phyloP scores from a whole-genome alignment of 2,888 invertebrate genomes.

The Myopa testacea region DNA sequence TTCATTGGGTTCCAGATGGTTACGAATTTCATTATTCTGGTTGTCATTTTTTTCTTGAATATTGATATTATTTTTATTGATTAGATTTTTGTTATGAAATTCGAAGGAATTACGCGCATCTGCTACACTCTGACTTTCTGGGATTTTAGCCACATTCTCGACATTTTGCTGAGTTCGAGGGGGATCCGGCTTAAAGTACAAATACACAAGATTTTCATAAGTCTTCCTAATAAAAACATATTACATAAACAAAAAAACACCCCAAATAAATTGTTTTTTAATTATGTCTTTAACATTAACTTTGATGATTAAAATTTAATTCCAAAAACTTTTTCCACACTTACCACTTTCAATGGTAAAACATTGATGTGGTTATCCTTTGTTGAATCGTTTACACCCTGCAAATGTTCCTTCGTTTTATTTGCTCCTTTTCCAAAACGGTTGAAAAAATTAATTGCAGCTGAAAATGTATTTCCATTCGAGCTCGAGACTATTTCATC shows the following conservation, averaged over 20 bases:
- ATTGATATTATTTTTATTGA: conserved; percentile 46
- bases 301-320: neutral
- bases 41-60: conserved; percentile 36
- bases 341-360: conserved; percentile 47
- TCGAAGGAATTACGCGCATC: conserved; percentile 34
- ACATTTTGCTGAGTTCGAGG: conserved; percentile 38
- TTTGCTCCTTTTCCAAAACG: conserved; percentile 50
- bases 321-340: conserved; percentile 12
- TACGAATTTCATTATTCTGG: conserved; percentile 40
- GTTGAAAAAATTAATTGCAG: conserved; percentile 49
- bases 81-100: conserved; percentile 29
- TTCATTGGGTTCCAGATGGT: conserved; percentile 51
- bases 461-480: conserved; percentile 45
- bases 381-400: conserved; percentile 21
- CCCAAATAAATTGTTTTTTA: no score
- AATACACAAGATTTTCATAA: neutral
- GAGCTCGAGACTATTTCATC: conserved; percentile 57
- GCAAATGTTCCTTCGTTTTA: conserved; percentile 27
- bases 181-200: conserved; percentile 16
- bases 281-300: no score
- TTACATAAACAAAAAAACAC: neutral
- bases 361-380: conserved; percentile 46
- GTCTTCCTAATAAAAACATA: neutral
- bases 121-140: conserved; percentile 49
- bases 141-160: conserved; percentile 54